Base-by-base conservation (phyloP, 2,888 invertebrate genomes). In the Ennomos fuscantarius region DNA sequence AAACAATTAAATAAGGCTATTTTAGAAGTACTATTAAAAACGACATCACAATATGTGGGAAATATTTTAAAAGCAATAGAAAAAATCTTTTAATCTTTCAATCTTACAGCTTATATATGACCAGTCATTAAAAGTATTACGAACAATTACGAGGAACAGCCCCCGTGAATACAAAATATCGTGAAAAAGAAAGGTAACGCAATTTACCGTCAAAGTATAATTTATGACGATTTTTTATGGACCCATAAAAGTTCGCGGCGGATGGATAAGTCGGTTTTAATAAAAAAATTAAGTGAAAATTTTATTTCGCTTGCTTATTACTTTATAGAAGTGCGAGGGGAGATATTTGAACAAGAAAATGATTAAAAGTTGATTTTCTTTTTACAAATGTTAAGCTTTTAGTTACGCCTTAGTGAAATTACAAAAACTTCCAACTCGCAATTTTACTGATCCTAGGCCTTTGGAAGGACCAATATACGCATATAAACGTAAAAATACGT, bases 191-290 rank as follows among this genome's bases (percentile, higher is more conserved):
- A 73, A 69, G 66, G 71, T 73, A 74, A 71, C 65, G 69, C 68
- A 73, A 73, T 76, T 68, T 75, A 66, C 63, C 69, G 71, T 74
- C 72, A 69, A 73, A 74, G 71, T 69, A 73, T 79, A 84, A 86
- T 82, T 86, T 84, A 83, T 80, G 69, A 64, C 74, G 56, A 79
- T 79, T 82, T 65, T 84, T 84, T 82, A 84, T 73, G 74, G 62
- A 58, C 59, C 66, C 73, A 74, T 81, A 82, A 81, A 83, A 79
- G 54, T 49, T 31, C 58, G 53, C 57, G 57, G 66, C 70, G 69
- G 72, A 74, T 72, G 71, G 76, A 76, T 78, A 69, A 77, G 66
- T 66, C 66, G 70, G 70, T 73, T 74, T 75, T 74, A 76, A 74
- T 70, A 68, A 66, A 69, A 75, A 76, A 72, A 76, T 74, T 70